These are phyloP conservation scores for Sapayoa aenigma DNA, from an alignment of 2,113 vertebrate genomes.

Conservation along the genomic window DNA sequence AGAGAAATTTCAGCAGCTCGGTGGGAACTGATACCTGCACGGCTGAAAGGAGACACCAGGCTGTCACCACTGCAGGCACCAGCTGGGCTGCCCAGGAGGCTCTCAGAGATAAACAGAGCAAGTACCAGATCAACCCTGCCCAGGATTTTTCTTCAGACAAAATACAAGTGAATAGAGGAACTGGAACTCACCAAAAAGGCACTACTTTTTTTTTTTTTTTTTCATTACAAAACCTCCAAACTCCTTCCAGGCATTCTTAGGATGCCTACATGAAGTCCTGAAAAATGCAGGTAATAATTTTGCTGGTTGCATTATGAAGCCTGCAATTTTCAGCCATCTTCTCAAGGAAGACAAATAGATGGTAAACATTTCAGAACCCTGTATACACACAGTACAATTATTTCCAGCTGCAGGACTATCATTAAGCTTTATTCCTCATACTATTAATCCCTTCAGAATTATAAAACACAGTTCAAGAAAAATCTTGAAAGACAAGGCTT, in stretches of 20 bases:
- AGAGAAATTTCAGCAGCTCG: background rate
- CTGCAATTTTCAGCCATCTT: background rate
- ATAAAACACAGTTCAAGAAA: background rate
- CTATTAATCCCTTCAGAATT: background rate
- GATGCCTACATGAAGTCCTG: background rate
- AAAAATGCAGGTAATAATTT: background rate
- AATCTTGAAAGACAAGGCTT: background rate
- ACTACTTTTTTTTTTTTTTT: background rate
- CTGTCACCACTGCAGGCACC: background rate
- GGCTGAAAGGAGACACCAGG: background rate
- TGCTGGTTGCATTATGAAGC: background rate
- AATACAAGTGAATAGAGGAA: background rate
- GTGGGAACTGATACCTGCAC: background rate
- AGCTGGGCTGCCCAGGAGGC: background rate
- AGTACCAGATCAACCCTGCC: background rate
- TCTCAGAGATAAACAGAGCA: background rate
- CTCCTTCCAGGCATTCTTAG: background rate
- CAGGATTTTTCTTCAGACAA: background rate
- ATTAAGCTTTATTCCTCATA: background rate
- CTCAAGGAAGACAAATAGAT: background rate
- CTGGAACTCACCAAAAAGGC: background rate
- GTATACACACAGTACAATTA: background rate
- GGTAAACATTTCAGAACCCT: background rate
- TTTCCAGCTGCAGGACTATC: background rate
- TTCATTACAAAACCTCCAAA: background rate